Base-by-base conservation (phyloP, 2,888 invertebrate genomes). In the Neocrepidodera transversa region DNA sequence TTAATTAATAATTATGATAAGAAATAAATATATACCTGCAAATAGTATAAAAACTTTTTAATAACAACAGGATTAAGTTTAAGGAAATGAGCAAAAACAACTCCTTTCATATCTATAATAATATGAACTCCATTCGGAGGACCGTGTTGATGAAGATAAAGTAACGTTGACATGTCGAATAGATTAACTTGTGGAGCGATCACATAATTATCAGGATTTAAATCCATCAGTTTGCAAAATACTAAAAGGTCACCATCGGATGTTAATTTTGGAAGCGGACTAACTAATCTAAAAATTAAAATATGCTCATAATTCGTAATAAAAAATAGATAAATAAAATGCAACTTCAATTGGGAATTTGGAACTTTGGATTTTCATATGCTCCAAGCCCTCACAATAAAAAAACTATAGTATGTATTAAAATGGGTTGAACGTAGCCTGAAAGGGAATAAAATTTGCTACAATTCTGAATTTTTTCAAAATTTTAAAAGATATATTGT, bases 31-130 rank as follows among this genome's bases (percentile, higher is more conserved):
- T 23, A 0, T 69, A 86, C 87, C 82, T 89, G 89, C 28, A 91
- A 74, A 69, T 85, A 91, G 64, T 82, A 85, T 6, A 90, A 79
- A 66, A 86, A 87, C 73, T 89, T 90, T 67, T 88, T 89, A 63
- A 90, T 77, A 1, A 85, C 82, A 66, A 86, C 80, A 0, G 89
- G 75, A 58, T 85, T 88, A 1, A 90, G 76, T 68, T 84, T 83
- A 3, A 86, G 82, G 2, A 89, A 76, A 69, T 91, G 91, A 0
- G 85, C 84, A 13, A 91, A 76, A 0, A 82, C 79, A 7, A 86
- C 79, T 0, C 84, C 83, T 28, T 84, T 82, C 76, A 89, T 82
- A 74, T 91, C 89, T 11, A 89, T 80, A 0, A 89, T 71, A 53
- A 91, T 81, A 2, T 86, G 72, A 56, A 88, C 80, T 0, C 90